These are phyloP conservation scores for Leptestheria dahalacensis DNA, from an alignment of 1,140 invertebrate species.

Conservation along the genomic window DNA sequence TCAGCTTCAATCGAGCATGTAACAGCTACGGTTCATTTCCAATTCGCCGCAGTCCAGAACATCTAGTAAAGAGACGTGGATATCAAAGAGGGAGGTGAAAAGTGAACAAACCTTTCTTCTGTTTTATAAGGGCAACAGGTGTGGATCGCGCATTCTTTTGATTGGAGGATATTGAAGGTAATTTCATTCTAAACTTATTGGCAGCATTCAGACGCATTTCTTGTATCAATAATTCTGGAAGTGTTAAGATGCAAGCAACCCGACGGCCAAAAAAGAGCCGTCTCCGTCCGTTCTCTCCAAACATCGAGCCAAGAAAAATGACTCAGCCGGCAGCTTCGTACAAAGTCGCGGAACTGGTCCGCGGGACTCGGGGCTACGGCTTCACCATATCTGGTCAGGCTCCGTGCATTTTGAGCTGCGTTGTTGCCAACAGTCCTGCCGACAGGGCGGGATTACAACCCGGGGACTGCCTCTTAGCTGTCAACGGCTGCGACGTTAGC, in stretches of 20 bases:
- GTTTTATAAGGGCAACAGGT: no score
- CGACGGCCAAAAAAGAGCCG: conserved; percentile 59
- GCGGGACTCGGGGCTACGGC: conserved; percentile 72
- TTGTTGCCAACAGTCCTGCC: conserved; percentile 67
- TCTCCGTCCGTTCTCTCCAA: conserved; percentile 60
- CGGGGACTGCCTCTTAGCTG: conserved; percentile 79
- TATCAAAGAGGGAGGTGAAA: no score
- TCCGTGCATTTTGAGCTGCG: conserved; percentile 75
- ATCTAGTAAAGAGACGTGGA: no score
- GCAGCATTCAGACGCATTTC: no score
- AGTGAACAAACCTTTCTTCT: no score
- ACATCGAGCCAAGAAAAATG: background rate
- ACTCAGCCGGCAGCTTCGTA: background rate
- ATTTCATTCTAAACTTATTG: no score
- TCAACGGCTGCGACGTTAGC: conserved; percentile 76
- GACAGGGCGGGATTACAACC: conserved; percentile 68
- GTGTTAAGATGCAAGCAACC: conserved; percentile 42
- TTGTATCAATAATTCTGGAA: no score
- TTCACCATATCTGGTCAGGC: conserved; percentile 89
- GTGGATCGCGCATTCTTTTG: no score
- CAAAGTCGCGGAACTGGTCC: conserved; percentile 51
- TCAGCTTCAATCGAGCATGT: background rate
- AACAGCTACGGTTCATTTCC: no score
- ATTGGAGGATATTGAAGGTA: no score
- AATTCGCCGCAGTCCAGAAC: no score